Percentiles rank a stretch among this genome's conserved stretches.
phyloP scores from a whole-genome alignment of 1,140 invertebrate species.

The Epicauta chinensis region DNA sequence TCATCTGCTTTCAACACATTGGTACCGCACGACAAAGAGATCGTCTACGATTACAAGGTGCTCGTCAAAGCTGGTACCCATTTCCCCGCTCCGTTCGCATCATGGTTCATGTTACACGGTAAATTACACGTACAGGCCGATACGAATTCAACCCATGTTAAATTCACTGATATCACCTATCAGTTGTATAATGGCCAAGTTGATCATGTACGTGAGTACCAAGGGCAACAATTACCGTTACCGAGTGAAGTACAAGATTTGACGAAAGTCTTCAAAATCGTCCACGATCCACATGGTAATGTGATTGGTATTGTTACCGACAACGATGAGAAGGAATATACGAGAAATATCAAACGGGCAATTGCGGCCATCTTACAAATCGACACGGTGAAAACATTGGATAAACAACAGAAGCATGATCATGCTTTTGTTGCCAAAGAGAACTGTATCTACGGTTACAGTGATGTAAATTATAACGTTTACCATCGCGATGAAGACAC shows the following conservation, averaged over 20 bases:
- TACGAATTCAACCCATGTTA: constrained; percentile 31
- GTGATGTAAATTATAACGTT: constrained; percentile 21
- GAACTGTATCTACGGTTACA: constrained; percentile 23
- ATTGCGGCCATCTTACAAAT: constrained; percentile 41
- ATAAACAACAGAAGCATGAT: background rate
- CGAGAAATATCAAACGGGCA: constrained; percentile 41
- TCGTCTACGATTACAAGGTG: constrained; percentile 41
- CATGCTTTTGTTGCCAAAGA: constrained; percentile 23
- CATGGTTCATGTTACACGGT: constrained; percentile 38
- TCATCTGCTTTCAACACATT: constrained; percentile 20
- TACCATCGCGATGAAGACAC: constrained; percentile 10
- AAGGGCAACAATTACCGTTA: constrained; percentile 18
- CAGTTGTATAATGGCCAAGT: constrained; percentile 39
- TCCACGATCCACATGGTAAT: constrained; percentile 32
- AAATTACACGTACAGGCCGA: constrained; percentile 35
- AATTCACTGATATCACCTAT: constrained; percentile 36
- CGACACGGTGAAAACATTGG: constrained; percentile 20
- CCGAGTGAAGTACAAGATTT: constrained; percentile 26
- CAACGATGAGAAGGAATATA: constrained; percentile 32
- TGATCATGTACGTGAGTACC: constrained; percentile 15
- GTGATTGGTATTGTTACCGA: constrained; percentile 22
- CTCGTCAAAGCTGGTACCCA: constrained; percentile 38
- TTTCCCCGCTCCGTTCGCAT: constrained; percentile 37
- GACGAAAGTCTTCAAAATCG: constrained; percentile 36
- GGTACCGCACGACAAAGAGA: constrained; percentile 36